Percentiles rank a stretch among this genome's conserved stretches.
These are phyloP conservation scores for Drosophila trapezifrons DNA, from an alignment of 1,140 invertebrate genomes.

Conservation along the genomic window DNA sequence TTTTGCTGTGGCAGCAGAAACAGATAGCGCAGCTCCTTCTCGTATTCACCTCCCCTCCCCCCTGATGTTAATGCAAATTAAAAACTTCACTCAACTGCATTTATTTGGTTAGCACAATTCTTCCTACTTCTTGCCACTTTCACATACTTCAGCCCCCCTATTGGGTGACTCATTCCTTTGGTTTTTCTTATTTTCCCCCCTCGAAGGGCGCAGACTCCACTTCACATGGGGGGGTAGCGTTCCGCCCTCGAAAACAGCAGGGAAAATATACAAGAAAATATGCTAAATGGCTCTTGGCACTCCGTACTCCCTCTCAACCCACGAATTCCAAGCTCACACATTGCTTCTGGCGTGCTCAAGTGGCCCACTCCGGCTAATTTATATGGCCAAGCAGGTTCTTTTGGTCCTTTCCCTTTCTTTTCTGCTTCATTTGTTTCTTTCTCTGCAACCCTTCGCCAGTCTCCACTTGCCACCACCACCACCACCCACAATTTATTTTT, in stretches of 20 bases:
- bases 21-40: slow-evolving; percentile 20
- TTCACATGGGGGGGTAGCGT: slow-evolving; percentile 8
- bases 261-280: slow-evolving; percentile 49
- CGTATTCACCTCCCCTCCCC: no score
- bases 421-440: slow-evolving; percentile 44
- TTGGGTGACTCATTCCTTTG: slow-evolving; percentile 18
- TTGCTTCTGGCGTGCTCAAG: slow-evolving; percentile 66
- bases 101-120: slow-evolving; percentile 56
- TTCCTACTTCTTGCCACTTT: slow-evolving; percentile 20
- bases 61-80: slow-evolving; percentile 56
- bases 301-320: slow-evolving; percentile 1
- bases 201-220: slow-evolving; percentile 34
- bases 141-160: slow-evolving; percentile 7
- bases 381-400: slow-evolving; percentile 55
- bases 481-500: slow-evolving; percentile 11
- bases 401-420: slow-evolving; percentile 11
- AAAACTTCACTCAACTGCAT: slow-evolving; percentile 67
- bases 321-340: slow-evolving; percentile 18
- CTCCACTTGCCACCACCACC: not conserved
- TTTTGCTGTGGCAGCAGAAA: slow-evolving; percentile 25
- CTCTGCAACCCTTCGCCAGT: slow-evolving; percentile 1
- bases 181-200: slow-evolving; percentile 16
- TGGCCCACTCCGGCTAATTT: slow-evolving; percentile 73
- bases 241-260: slow-evolving; percentile 19
- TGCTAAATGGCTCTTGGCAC: slow-evolving; percentile 74